Percentiles rank a stretch among this genome's conserved stretches.
These are phyloP conservation scores for Flabesymbios commensalis DNA, from an alignment of 2,888 invertebrate species.

Conservation along the genomic window DNA sequence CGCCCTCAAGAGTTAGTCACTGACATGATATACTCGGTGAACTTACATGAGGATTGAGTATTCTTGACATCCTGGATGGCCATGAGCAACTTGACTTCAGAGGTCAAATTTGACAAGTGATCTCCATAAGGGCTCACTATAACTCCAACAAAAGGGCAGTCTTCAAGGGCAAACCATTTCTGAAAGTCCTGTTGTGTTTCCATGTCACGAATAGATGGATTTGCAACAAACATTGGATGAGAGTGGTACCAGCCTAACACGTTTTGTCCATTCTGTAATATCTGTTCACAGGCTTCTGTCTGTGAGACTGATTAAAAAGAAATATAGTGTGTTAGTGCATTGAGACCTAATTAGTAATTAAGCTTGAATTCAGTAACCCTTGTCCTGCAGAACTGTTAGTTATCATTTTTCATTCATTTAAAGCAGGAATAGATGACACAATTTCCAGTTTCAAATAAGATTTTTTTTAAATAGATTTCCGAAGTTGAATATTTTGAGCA, in stretches of 20 bases:
- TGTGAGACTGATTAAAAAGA: conserved; percentile 65
- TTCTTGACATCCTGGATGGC: too few species aligned
- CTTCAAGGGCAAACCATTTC: conserved; percentile 61
- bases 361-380: too few species aligned
- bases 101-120: not conserved
- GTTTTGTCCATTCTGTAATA: conserved; percentile 63
- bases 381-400: too few species aligned
- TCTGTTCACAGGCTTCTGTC: conserved; percentile 68
- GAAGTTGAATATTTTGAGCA: too few species aligned
- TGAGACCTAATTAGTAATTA: not conserved
- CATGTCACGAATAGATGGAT: conserved; percentile 74
- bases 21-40: too few species aligned
- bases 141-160: conserved; percentile 69
- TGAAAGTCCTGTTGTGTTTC: conserved; percentile 71
- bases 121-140: conserved; percentile 70
- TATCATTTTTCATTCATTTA: too few species aligned
- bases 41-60: too few species aligned
- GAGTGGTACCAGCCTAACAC: conserved; percentile 80
- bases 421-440: too few species aligned
- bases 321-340: not conserved
- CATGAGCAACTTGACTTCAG: conserved; percentile 11
- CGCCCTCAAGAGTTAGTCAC: too few species aligned
- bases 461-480: too few species aligned
- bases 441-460: too few species aligned
- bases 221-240: conserved; percentile 73